Percentiles rank a stretch among this genome's conserved stretches.
Conservation (phyloP, 2,888 invertebrate species). For the Podabrus alpinus region DNA sequence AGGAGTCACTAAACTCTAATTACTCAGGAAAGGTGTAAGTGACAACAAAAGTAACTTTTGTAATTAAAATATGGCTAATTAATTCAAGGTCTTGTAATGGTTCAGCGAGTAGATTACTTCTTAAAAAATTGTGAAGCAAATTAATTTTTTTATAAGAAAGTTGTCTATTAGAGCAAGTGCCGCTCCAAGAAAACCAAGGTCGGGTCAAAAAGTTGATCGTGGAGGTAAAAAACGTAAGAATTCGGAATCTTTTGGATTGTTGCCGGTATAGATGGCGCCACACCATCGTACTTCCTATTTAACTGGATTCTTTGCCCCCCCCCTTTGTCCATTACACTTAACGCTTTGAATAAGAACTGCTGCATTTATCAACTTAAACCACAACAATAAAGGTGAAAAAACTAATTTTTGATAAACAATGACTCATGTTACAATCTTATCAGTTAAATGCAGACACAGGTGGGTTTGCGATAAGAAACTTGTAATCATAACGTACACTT, state of each 20-base stretch:
- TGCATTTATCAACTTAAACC: neutral
- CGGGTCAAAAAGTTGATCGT: neutral
- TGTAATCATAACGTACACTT: neutral
- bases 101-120: neutral
- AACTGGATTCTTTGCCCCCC: too few relatives aligned
- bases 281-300: too few relatives aligned
- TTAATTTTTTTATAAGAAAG: neutral
- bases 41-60: neutral
- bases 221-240: too few relatives aligned
- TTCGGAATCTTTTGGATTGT: too few relatives aligned
- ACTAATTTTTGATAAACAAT: neutral
- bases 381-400: neutral
- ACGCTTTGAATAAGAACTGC: too few relatives aligned
- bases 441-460: neutral
- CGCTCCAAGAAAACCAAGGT: neutral
- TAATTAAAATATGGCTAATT: neutral
- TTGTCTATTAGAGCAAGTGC: neutral
- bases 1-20: neutral
- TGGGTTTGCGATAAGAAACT: neutral
- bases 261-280: too few relatives aligned
- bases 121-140: neutral
- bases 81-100: neutral
- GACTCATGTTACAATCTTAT: neutral
- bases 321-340: too few relatives aligned
- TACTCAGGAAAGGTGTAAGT: neutral